Base-by-base conservation (phyloP, 2,113 vertebrate species). In the Pogonocichla stellata region DNA sequence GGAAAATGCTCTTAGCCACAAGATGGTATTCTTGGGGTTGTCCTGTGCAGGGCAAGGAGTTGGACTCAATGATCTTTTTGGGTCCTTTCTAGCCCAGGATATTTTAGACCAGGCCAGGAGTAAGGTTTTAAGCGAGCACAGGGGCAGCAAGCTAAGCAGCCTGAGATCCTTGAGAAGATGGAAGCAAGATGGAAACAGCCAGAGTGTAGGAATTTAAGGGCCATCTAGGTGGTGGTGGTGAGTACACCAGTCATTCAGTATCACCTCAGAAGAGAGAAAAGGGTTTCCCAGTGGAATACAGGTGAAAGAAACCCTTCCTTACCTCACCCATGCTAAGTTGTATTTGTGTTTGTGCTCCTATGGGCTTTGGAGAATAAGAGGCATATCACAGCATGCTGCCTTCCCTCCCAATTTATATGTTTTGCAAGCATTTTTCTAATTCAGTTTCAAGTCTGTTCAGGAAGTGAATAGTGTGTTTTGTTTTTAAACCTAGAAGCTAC, bases 401-500 rank as follows among this genome's bases (percentile, higher is more conserved):
- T 96, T 90, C 64, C 42, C 56, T 92, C 33, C 19, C 25, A 88
- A 34, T 86, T 78, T 71, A 86, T 56, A 54, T 34, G 10, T 48
- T 71, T 51, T 73, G 56, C 31, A 95, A 80, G 61, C 88, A 83
- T 78, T 96, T 90, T 89, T 90, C 86, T 78, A 88, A 93, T 96
- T 91, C 81, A 43, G 38, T 94, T 88, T 78, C 54, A 86, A 56
- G 71, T 82, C 92, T 96, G 85, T 73, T 96, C 84, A 83, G 91
- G 79, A 95, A 94, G 66, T 83, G 71, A 96, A 94, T 80, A 73
- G 43, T 56, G 47, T 66, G 67, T 88, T 94, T 80, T 91, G 93
- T 70, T 96, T 94, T 96, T 80, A 93, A 95, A 93, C 66, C 81
- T 95, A 95, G 90, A 94, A 94, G 85, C 56, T 96, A 96, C 74